Conservation (phyloP, 2,888 invertebrate species). For the Eristalis intricaria region DNA sequence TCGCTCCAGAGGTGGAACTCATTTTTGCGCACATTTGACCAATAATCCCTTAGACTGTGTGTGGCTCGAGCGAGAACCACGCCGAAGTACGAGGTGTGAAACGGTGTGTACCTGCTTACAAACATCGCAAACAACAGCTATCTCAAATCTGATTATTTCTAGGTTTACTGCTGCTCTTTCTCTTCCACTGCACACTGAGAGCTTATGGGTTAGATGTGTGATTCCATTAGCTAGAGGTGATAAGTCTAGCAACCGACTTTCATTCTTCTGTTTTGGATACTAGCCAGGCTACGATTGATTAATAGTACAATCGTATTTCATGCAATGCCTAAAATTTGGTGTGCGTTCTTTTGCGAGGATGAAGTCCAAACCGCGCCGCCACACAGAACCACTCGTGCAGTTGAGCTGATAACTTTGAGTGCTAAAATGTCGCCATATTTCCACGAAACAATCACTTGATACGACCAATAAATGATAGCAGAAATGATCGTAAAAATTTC, state of each 20-base stretch:
- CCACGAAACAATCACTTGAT: background rate
- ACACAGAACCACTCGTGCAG: background rate
- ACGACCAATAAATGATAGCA: background rate
- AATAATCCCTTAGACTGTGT: conserved; percentile 54
- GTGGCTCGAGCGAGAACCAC: conserved; percentile 15
- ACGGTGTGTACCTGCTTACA: background rate
- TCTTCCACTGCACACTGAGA: background rate
- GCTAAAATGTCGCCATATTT: background rate
- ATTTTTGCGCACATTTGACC: conserved; percentile 56
- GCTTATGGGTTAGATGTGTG: conserved; percentile 8
- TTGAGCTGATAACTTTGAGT: background rate
- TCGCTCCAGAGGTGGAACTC: conserved; percentile 38
- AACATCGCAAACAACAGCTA: conserved; percentile 12
- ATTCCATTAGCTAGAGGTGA: conserved; percentile 31
- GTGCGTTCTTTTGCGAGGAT: no score
- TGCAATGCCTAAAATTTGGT: background rate
- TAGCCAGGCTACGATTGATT: background rate
- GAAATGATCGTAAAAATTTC: background rate
- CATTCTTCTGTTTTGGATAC: background rate
- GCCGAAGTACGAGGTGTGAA: conserved; percentile 26
- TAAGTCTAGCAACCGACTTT: background rate
- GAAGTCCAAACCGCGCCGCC: no score
- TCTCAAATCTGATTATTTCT: conserved; percentile 45
- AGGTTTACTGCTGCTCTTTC: conserved; percentile 4
- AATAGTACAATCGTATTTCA: background rate